Conservation (phyloP, 1,140 invertebrate genomes). For the Hesperophylax magnus region DNA sequence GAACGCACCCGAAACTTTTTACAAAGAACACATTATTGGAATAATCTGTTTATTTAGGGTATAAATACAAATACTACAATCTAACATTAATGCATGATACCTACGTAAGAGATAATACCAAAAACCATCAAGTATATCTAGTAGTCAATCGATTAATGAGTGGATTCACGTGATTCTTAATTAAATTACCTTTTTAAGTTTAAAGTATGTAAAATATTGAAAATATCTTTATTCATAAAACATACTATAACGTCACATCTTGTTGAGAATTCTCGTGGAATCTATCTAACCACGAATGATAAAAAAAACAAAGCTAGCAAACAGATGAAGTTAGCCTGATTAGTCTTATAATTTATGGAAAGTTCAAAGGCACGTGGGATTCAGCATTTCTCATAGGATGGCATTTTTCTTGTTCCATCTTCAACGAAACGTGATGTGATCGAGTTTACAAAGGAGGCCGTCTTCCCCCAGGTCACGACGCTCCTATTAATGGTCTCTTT, state of each 20-base stretch:
- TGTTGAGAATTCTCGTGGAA: slow-evolving; percentile 20
- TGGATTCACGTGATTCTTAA: too few relatives aligned
- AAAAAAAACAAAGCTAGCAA: slow-evolving; percentile 37
- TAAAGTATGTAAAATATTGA: too few relatives aligned
- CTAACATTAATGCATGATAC: too few relatives aligned
- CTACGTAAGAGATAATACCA: too few relatives aligned
- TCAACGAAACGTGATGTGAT: slow-evolving; percentile 44
- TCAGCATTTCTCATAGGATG: slow-evolving; percentile 48
- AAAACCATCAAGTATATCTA: too few relatives aligned
- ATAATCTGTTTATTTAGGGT: too few relatives aligned
- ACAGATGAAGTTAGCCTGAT: slow-evolving; percentile 49
- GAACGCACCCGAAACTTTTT: not conserved
- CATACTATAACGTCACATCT: too few relatives aligned
- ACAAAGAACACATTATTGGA: not conserved
- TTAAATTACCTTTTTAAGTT: too few relatives aligned
- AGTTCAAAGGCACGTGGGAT: slow-evolving; percentile 52
- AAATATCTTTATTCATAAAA: too few relatives aligned
- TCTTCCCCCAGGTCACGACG: slow-evolving; percentile 41
- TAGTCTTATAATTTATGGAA: slow-evolving; percentile 51
- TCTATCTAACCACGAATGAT: slow-evolving; percentile 43
- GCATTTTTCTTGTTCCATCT: slow-evolving; percentile 44
- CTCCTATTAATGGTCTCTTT: slow-evolving; percentile 48
- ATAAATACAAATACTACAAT: too few relatives aligned
- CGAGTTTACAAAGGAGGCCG: slow-evolving; percentile 47
- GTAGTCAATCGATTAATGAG: too few relatives aligned